Percentiles rank a stretch among this genome's conserved stretches.
Evolutionary conservation across 2,113 vertebrate genomes (phyloP).

Genomic region (Microcebus griseorufus): DNA sequence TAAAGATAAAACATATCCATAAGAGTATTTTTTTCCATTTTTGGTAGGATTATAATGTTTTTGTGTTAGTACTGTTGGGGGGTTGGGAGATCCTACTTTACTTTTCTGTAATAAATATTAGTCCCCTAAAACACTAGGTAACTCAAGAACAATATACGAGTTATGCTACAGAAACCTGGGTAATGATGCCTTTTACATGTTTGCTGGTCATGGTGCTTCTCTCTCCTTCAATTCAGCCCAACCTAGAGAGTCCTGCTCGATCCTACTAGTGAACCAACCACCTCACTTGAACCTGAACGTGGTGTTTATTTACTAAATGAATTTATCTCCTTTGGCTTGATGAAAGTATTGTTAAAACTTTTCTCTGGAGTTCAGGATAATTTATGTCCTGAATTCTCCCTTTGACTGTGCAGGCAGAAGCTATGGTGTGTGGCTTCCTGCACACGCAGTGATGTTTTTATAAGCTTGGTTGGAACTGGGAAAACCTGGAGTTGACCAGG

Average conservation of each 20-base stretch:
- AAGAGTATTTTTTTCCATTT: not conserved
- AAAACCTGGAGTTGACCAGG: not conserved
- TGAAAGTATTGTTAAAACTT: not conserved
- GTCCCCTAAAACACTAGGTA: not conserved
- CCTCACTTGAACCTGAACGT: not conserved
- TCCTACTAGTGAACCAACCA: too few relatives aligned
- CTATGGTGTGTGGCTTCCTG: not conserved
- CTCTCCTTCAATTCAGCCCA: rapidly evolving
- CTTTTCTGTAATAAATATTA: not conserved
- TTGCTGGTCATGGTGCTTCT: not conserved
- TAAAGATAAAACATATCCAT: not conserved
- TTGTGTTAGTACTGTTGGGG: not conserved
- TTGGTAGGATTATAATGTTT: not conserved
- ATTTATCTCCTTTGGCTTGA: not conserved
- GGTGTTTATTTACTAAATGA: not conserved
- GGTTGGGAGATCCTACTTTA: not conserved
- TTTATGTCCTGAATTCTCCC: not conserved
- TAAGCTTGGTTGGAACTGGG: not conserved
- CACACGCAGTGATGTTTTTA: not conserved
- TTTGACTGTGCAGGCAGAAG: not conserved
- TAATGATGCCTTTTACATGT: not conserved
- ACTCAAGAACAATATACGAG: not conserved
- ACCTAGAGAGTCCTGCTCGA: not conserved
- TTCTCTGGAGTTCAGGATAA: not conserved
- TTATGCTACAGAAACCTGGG: not conserved